Evolutionary conservation across 1,140 invertebrate genomes (phyloP).

Genomic region (Cataglyphis hispanica): DNA sequence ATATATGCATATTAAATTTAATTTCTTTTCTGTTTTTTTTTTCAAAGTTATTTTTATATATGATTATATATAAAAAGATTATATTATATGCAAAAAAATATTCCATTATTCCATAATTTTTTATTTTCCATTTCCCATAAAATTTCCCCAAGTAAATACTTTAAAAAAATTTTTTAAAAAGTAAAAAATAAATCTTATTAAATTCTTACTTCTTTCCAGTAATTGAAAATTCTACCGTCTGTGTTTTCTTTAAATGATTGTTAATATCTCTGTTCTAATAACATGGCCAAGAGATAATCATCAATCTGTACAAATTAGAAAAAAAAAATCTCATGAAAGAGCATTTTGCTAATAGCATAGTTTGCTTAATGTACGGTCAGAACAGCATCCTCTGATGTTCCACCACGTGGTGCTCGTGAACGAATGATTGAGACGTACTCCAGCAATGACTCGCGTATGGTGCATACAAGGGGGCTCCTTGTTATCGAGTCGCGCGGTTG

Average conservation of each 20-base stretch:
- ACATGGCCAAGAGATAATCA: neutral
- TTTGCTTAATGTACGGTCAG: conserved; percentile 23
- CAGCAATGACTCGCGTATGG: conserved; percentile 59
- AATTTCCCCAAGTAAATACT: neutral
- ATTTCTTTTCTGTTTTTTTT: too few relatives aligned
- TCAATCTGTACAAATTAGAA: neutral
- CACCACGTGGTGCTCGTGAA: conserved; percentile 66
- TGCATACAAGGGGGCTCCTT: conserved; percentile 72
- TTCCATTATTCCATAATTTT: neutral
- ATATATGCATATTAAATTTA: too few relatives aligned
- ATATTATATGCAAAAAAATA: neutral
- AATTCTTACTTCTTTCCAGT: neutral
- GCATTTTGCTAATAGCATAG: conserved; percentile 24
- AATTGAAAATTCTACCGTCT: neutral
- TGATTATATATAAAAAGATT: neutral
- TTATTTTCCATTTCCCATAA: too few relatives aligned
- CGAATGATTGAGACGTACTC: conserved; percentile 73
- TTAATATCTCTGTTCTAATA: neutral
- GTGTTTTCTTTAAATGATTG: neutral
- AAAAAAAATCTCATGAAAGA: conserved; percentile 19
- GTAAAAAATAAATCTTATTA: neutral
- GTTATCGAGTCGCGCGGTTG: conserved; percentile 67
- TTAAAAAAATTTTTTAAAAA: neutral
- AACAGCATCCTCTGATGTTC: conserved; percentile 55
- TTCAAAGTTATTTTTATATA: neutral